These are phyloP conservation scores for Narcine bancroftii DNA, from an alignment of 2,113 vertebrate species.

Conservation along the genomic window DNA sequence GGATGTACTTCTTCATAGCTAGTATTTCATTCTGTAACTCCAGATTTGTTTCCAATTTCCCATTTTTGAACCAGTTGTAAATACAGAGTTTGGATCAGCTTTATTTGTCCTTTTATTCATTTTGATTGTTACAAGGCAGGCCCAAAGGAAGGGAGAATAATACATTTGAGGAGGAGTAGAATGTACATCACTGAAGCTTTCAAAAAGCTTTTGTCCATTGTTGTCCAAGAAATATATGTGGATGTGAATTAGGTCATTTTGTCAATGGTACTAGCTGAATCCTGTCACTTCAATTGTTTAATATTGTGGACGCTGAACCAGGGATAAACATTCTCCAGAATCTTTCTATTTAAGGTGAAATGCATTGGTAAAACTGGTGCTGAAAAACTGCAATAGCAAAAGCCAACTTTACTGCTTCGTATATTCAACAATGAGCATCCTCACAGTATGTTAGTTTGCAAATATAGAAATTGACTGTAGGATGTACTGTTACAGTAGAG, in stretches of 20 bases:
- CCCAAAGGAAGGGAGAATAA: not conserved
- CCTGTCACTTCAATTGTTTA: slow-evolving; percentile 1
- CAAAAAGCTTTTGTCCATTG: not conserved
- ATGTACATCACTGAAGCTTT: not conserved
- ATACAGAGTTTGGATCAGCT: not conserved
- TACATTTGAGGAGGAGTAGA: not conserved
- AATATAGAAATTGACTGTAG: not conserved
- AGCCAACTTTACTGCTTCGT: not conserved
- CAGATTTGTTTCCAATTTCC: not conserved
- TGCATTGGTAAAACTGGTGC: not conserved
- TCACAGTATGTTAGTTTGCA: not conserved
- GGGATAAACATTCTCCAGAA: not conserved
- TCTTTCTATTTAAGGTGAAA: not conserved
- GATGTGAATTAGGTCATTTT: not conserved
- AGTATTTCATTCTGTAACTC: no score
- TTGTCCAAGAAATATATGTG: not conserved
- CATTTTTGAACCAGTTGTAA: not conserved
- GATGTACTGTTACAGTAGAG: slow-evolving; percentile 20
- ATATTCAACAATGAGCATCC: not conserved
- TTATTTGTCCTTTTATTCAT: not conserved
- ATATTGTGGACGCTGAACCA: not conserved
- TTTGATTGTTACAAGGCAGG: not conserved
- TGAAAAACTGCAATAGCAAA: not conserved
- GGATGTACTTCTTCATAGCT: no score
- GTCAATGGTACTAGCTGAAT: not conserved